A percentile compares a stretch with the other conserved stretches of the same genome.
These are phyloP conservation scores for Drosophila prostipennis DNA, from an alignment of 2,888 invertebrate species.

Conservation along the genomic window DNA sequence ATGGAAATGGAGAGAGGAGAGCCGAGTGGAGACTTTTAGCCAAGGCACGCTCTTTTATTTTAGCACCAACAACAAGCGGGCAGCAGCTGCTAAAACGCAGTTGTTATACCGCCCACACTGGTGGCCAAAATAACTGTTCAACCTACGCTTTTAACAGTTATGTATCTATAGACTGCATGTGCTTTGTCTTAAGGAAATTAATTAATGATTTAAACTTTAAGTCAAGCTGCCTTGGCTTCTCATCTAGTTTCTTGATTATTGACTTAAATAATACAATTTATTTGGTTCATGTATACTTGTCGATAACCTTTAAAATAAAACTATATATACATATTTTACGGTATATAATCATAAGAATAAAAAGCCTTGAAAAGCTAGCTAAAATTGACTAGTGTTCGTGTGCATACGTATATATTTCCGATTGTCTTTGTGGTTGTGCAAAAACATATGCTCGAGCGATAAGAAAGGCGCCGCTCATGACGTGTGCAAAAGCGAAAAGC, in stretches of 20 bases:
- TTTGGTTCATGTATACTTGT: too few species aligned
- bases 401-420: conserved; percentile 21
- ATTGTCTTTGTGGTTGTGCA: conserved; percentile 15
- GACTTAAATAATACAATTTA: too few species aligned
- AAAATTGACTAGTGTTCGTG: conserved; percentile 24
- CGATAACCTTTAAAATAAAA: too few species aligned
- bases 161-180: neutral
- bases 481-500: conserved; percentile 37
- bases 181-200: too few species aligned
- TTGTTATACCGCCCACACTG: conserved; percentile 35
- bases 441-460: conserved; percentile 65
- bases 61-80: conserved; percentile 26
- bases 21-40: conserved; percentile 67
- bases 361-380: conserved; percentile 63
- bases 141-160: conserved; percentile 18
- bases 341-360: conserved; percentile 3
- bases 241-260: too few species aligned
- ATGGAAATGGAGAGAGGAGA: conserved; percentile 26
- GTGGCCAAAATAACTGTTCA: conserved; percentile 28
- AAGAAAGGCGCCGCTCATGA: conserved; percentile 28
- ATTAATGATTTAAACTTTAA: too few species aligned
- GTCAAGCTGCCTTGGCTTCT: too few species aligned
- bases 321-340: neutral
- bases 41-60: conserved; percentile 54
- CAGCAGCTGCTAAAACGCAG: conserved; percentile 43